Evolutionary conservation across 2,113 vertebrate genomes (phyloP), one percentile per base, ranked within the genome.

Genomic region (Oncorhynchus clarkii): DNA sequence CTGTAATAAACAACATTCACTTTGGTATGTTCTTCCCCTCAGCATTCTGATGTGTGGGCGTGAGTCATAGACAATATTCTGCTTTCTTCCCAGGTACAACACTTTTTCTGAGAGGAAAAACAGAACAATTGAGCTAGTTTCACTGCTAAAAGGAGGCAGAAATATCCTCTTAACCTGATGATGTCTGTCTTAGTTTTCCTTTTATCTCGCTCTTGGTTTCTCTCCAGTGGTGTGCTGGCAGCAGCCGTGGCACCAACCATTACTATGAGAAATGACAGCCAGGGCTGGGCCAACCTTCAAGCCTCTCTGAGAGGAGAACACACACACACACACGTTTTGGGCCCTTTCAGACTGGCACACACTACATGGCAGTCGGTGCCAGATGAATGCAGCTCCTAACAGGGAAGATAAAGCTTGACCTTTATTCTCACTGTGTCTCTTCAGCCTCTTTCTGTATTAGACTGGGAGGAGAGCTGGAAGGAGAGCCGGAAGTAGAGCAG

Each of bases 211-310:
- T 85, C 69, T 82, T 79, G 85, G 79, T 88, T 76, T 49, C 83
- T 87, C 79, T 88, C 85, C 80, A 83, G 81, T 73, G 34, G 75
- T 62, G 82, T 66, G 84, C 78, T 90, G 90, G 90, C 90, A 87
- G 81, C 62, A 80, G 77, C 80, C 65, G 86, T 90, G 89, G 87
- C 90, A 91, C 90, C 77, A 84, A 79, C 88, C 89, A 91, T 92
- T 91, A 90, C 83, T 83, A 87, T 92, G 90, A 93, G 85, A 79
- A 90, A 91, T 90, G 89, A 87, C 84, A 84, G 86, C 48, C 66
- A 45, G 73, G 85, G 77, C 67, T 80, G 83, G 84, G 88, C 90
- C 92, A 91, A 88, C 82, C 88, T 87, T 88, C 83, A 75, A 87
- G 87, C 84, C 39, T 72, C 22, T 13, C 76, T 80, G 84, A 84